Evolutionary conservation across 1,140 invertebrate species (phyloP), one percentile per base, ranked within the genome.

Genomic region (Drosophila saltans): DNA sequence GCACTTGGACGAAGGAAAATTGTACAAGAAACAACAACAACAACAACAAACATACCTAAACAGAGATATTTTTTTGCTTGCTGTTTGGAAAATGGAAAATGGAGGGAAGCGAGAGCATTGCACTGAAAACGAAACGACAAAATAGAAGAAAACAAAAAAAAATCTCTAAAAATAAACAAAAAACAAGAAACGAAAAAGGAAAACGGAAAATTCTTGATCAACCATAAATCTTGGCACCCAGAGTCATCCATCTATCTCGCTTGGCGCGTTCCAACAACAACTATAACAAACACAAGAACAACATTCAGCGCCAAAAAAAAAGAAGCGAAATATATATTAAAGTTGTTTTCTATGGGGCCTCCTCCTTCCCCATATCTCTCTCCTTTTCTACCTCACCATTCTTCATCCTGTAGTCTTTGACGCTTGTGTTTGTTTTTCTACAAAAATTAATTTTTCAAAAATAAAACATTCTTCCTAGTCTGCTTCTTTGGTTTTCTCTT

Each of bases 221-320:
- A 91, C 72, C 78, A 91, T 91, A 91, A 91, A 91, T 91, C 89
- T 91, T 91, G 88, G 89, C 89, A 84, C 78, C 81, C 89, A 78
- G 75, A 80, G 83, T 76, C 81, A 91, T 91, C 89, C 84, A 91
- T 91, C 89, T 91, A 89, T 89, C 84, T 84, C 85, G 84, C 80
- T 78, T 84, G 83, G 80, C 83, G 83, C 76, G 83, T 80, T 88
- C 68, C 83, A 80, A 76, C 83, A 89, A 86, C 77, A 76, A 75
- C 41, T 30, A 21, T 16, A 21, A 48, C 5, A 52, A 40, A 0
- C 9, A 26, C 33, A 36, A 6, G 1, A 45, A 21, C 43, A 45
- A 71, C 73, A 76, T 88, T 81, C 80, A 82, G 72, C 69, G 72
- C 80, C 83, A 88, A 86, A 82, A 76, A 69, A 21, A 62, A 36